Evolutionary conservation across 2,888 invertebrate species (phyloP), one percentile per base, ranked within the genome.

Genomic region (Andrena fulva): DNA sequence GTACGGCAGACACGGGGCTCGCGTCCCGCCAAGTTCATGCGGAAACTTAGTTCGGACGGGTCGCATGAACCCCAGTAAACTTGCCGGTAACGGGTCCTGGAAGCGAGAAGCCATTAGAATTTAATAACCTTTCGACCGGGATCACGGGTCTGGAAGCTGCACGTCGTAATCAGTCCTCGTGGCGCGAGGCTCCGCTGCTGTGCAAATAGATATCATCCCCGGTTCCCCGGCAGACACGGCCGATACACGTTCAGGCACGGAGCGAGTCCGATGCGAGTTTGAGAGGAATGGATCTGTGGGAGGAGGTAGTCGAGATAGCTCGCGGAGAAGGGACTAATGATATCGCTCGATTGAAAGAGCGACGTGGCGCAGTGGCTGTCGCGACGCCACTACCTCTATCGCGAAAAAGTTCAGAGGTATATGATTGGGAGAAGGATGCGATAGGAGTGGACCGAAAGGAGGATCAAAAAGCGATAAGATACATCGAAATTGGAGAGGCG

Each of bases 101-200:
- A 75, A 77, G 73, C 70, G 74, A 72, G 69, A 77, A 79, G 59
- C 76, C 83, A 69, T 88, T 74, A 77, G 72, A 72, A 87, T 89
- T 75, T 86, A 87, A 87, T 89, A 87, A 84, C 70, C 74, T 62
- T 82, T 69, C 69, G 69, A 76, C 71, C 69, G 56, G 59, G n/a
- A 63, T 76, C 60, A 60, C 69, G 31, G 31, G 54, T 2, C 31
- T 10, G 31, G 42, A 48, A 42, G 77, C 68, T 68, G 66, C 42
- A 74, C 48, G 74, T 71, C 48, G 66, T 73, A 77, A 84, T 76
- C 73, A 56, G 62, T 66, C 66, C 54, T 71, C 80, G 59, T 6
- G 68, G 66, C 59, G 64, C 52, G 60, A 64, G 27, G 50, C 35
- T 77, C 48, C 33, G 77, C 76, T 60, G 50, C 66, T 77, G 63